These are phyloP conservation scores for Macrophya alboannulata DNA, from an alignment of 2,888 invertebrate genomes.

Conservation along the genomic window DNA sequence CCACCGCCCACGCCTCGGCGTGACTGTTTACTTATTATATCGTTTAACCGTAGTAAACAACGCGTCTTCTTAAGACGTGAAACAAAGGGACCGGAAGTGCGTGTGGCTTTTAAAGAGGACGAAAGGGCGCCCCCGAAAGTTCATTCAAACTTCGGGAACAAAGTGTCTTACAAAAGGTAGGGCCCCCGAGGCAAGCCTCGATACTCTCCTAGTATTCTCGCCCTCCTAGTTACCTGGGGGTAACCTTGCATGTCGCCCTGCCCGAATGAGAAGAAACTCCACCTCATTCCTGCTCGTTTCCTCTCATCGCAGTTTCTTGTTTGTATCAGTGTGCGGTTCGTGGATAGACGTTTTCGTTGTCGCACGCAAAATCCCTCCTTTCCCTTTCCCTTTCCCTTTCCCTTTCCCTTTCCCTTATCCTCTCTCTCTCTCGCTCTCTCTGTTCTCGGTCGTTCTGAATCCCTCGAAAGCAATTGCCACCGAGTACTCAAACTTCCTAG, in stretches of 20 bases:
- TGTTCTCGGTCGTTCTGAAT: not conserved
- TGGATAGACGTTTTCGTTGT: not conserved
- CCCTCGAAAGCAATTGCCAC: conserved; percentile 35
- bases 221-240: conserved; percentile 7
- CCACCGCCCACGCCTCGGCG: conserved; percentile 27
- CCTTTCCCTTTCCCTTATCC: not conserved
- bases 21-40: conserved; percentile 53
- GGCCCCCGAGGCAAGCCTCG: not conserved
- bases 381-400: not conserved
- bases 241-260: conserved; percentile 5
- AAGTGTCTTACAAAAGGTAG: conserved; percentile 36
- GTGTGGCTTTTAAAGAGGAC: conserved; percentile 10
- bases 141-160: conserved; percentile 40
- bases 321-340: not conserved
- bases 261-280: conserved; percentile 16
- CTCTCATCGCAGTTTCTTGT: not conserved
- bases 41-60: conserved; percentile 49
- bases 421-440: not conserved
- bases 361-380: not conserved
- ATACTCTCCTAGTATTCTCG: not conserved
- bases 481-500: conserved; percentile 51
- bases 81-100: conserved; percentile 49
- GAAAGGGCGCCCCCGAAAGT: conserved; percentile 30
- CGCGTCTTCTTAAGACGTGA: conserved; percentile 19
- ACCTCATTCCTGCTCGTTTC: not conserved